Conservation (phyloP, 2,113 vertebrate species). For the Manacus vitellinus region DNA sequence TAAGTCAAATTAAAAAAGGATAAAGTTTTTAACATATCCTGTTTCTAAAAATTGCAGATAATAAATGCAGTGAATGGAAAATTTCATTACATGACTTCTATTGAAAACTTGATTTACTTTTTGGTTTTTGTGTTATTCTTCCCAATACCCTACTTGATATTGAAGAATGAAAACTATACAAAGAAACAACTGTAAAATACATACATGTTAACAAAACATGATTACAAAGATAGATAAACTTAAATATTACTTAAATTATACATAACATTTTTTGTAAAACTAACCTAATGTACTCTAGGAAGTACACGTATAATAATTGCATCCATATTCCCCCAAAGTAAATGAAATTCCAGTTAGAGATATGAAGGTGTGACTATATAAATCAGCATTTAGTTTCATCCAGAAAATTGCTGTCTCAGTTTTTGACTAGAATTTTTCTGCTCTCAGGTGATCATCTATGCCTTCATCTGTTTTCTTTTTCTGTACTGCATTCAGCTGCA, state of each 20-base stretch:
- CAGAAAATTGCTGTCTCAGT: neutral
- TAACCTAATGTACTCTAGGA: neutral
- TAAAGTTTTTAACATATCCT: neutral
- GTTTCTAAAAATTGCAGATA: neutral
- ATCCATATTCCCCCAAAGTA: neutral
- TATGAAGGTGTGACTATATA: neutral
- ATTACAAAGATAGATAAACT: neutral
- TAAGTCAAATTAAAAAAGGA: neutral
- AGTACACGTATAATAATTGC: neutral
- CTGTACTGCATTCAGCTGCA: neutral
- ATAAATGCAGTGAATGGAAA: neutral
- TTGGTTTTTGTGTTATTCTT: neutral
- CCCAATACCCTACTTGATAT: neutral
- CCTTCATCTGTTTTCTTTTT: neutral
- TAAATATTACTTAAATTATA: neutral
- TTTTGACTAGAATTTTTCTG: neutral
- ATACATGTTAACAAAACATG: rapidly evolving
- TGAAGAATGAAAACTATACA: neutral
- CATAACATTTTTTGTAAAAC: neutral
- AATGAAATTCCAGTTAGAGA: neutral
- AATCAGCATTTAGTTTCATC: neutral
- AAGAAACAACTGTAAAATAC: neutral
- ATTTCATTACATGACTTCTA: neutral
- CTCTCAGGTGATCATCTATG: neutral
- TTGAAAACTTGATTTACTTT: neutral